Evolutionary conservation across 2,888 invertebrate species (phyloP).

Genomic region (Lathronympha strigana): DNA sequence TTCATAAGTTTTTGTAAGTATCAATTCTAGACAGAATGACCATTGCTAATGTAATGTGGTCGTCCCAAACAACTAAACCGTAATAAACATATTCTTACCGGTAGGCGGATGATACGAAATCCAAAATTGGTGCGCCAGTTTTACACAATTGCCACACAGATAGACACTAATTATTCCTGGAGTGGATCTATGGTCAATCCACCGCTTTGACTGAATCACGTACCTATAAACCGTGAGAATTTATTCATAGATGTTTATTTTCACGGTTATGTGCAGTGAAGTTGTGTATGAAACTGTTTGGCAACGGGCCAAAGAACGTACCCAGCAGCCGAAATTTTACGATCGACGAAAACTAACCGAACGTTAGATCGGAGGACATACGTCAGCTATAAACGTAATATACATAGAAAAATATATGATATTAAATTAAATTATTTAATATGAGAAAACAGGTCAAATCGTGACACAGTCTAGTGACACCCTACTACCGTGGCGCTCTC

Average conservation of each 20-base stretch:
- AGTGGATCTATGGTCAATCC: slow-evolving; percentile 44
- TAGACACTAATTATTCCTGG: slow-evolving; percentile 11
- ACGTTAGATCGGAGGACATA: slow-evolving; percentile 2
- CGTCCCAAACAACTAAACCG: not conserved
- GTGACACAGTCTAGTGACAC: not conserved
- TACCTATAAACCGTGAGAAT: slow-evolving; percentile 61
- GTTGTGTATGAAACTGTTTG: slow-evolving; percentile 61
- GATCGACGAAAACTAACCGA: slow-evolving; percentile 9
- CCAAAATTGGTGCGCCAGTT: slow-evolving; percentile 95
- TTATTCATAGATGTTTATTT: slow-evolving; percentile 81
- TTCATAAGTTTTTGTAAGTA: too few relatives aligned
- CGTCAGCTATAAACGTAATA: not conserved
- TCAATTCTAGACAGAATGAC: too few relatives aligned
- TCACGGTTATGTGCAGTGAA: slow-evolving; percentile 63
- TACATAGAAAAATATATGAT: not conserved
- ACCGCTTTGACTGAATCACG: slow-evolving; percentile 55
- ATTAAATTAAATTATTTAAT: not conserved
- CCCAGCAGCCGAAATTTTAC: slow-evolving; percentile 25
- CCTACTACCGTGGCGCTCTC: not conserved
- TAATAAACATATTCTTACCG: slow-evolving; percentile 69
- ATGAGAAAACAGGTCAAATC: not conserved
- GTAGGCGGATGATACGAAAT: slow-evolving; percentile 92
- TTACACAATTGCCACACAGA: slow-evolving; percentile 53
- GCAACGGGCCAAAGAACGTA: slow-evolving; percentile 63
- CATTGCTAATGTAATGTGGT: not conserved